These are phyloP conservation scores for Boulengeromyrus knoepffleri DNA, from an alignment of 2,113 vertebrate species.

Conservation along the genomic window DNA sequence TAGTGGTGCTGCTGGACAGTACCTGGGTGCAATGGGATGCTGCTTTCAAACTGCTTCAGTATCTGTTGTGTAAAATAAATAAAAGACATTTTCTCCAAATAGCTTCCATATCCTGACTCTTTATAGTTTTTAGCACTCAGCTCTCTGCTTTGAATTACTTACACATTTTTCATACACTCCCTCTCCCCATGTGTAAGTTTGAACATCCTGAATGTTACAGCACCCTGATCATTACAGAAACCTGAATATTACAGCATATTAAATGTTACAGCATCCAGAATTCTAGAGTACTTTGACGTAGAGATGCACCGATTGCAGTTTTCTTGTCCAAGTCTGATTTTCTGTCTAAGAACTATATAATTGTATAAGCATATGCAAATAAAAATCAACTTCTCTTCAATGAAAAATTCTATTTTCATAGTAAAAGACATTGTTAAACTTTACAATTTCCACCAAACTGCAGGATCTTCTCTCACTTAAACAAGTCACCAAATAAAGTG, in stretches of 20 bases:
- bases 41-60: not conserved
- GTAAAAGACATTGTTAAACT: too few relatives aligned
- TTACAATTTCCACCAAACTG: too few relatives aligned
- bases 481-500: too few relatives aligned
- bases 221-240: not conserved
- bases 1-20: not conserved
- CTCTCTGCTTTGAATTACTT: conserved; percentile 3
- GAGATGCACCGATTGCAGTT: too few relatives aligned
- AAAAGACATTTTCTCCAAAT: not conserved
- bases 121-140: not conserved
- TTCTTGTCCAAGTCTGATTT: too few relatives aligned
- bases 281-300: not conserved
- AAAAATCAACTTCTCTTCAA: too few relatives aligned
- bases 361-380: too few relatives aligned
- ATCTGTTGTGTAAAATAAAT: not conserved
- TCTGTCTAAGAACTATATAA: too few relatives aligned
- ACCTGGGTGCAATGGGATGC: not conserved
- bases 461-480: too few relatives aligned
- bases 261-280: not conserved
- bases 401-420: too few relatives aligned
- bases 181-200: not conserved
- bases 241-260: not conserved
- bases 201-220: not conserved
- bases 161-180: not conserved
- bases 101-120: not conserved